Conservation (phyloP, 2,888 invertebrate species). For the Dromius quadrimaculatus region DNA sequence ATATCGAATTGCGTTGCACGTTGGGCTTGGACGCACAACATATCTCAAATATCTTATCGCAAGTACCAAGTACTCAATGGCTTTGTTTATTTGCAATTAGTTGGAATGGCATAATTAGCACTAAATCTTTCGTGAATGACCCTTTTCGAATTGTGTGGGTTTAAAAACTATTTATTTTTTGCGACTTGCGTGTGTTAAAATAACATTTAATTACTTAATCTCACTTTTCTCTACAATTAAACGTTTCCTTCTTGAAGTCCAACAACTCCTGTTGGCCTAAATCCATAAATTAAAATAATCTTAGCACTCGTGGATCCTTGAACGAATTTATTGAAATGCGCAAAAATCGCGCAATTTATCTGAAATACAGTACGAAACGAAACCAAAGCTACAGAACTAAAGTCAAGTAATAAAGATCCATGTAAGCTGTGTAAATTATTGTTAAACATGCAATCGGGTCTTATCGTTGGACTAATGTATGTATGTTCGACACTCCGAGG, state of each 20-base stretch:
- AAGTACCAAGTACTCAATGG: constrained; percentile 19
- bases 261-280: constrained; percentile 17
- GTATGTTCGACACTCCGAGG: constrained; percentile 34
- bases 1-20: constrained; percentile 27
- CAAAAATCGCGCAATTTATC: constrained; percentile 15
- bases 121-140: no score
- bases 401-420: constrained; percentile 27
- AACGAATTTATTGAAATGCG: constrained; percentile 9
- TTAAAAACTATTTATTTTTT: no score
- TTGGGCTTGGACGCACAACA: background rate
- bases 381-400: background rate
- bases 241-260: constrained; percentile 16
- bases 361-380: background rate
- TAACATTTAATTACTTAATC: constrained; percentile 22
- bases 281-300: constrained; percentile 32
- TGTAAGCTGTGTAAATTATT: constrained; percentile 40
- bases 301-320: background rate
- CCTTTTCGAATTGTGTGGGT: no score
- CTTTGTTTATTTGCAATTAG: constrained; percentile 5
- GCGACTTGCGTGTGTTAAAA: background rate
- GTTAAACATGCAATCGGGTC: constrained; percentile 37
- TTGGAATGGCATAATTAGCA: constrained; percentile 14
- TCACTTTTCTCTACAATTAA: constrained; percentile 14
- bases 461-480: constrained; percentile 37
- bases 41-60: constrained; percentile 29